Conservation (phyloP, 2,888 invertebrate species). For the Pyralis farinalis region DNA sequence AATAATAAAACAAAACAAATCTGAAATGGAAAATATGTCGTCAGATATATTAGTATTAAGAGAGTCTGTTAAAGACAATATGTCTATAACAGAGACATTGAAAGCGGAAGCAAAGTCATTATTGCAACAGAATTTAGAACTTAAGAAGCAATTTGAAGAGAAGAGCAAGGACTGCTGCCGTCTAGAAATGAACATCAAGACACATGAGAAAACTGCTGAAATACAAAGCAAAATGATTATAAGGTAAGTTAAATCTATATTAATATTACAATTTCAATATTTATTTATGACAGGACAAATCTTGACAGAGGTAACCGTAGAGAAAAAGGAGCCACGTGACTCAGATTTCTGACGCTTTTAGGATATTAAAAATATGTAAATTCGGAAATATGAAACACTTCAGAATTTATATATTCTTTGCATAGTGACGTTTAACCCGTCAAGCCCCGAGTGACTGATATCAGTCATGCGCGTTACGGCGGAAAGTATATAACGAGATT, state of each 20-base stretch:
- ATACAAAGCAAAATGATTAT: slow-evolving; percentile 63
- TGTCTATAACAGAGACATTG: slow-evolving; percentile 45
- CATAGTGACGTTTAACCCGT: no score
- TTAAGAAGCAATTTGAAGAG: slow-evolving; percentile 56
- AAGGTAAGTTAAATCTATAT: slow-evolving; percentile 44
- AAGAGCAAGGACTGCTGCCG: slow-evolving; percentile 45
- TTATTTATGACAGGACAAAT: no score
- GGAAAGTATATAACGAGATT: no score
- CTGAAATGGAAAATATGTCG: slow-evolving; percentile 54
- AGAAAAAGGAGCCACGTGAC: no score
- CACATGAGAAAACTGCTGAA: slow-evolving; percentile 63
- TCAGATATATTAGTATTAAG: slow-evolving; percentile 52
- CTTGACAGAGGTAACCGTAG: no score
- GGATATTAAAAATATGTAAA: no score
- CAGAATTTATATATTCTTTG: no score
- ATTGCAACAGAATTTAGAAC: slow-evolving; percentile 41
- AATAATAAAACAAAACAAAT: slow-evolving; percentile 47
- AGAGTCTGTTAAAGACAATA: slow-evolving; percentile 50
- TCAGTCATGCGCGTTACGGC: no score
- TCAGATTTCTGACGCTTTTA: no score
- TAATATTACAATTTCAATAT: no score
- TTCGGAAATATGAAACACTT: no score
- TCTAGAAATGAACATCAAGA: slow-evolving; percentile 62
- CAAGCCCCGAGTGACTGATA: no score
- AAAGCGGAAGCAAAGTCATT: slow-evolving; percentile 52